Conservation (phyloP, 2,113 vertebrate genomes). For the Actenoides hombroni region DNA sequence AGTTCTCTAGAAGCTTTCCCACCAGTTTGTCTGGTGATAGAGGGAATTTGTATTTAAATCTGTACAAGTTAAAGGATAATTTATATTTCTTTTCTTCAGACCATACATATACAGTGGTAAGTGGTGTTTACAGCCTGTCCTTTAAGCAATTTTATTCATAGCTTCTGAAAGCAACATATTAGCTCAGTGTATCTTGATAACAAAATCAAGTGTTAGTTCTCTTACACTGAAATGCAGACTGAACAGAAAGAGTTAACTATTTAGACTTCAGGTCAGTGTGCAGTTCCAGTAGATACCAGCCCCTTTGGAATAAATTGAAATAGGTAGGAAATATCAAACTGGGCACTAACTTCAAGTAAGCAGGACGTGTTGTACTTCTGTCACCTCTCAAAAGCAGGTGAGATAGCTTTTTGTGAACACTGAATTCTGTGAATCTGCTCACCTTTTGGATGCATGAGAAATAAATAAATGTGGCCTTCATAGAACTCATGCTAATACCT, state of each 20-base stretch:
- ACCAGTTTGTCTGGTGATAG: background rate
- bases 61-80: background rate
- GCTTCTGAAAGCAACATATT: background rate
- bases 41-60: background rate
- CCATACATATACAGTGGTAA: background rate
- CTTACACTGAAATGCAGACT: background rate
- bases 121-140: background rate
- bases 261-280: background rate
- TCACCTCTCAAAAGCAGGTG: background rate
- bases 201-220: background rate
- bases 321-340: background rate
- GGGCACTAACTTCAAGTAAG: background rate
- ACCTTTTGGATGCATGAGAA: background rate
- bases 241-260: background rate
- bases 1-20: background rate
- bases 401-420: background rate
- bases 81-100: background rate
- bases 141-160: background rate
- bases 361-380: background rate
- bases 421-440: background rate
- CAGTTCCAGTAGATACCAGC: background rate
- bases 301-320: background rate
- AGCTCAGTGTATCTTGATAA: background rate
- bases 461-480: background rate
- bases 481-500: background rate